phyloP scores from a whole-genome alignment of 2,797 vertebrate species.

The Dipus sagitta region DNA sequence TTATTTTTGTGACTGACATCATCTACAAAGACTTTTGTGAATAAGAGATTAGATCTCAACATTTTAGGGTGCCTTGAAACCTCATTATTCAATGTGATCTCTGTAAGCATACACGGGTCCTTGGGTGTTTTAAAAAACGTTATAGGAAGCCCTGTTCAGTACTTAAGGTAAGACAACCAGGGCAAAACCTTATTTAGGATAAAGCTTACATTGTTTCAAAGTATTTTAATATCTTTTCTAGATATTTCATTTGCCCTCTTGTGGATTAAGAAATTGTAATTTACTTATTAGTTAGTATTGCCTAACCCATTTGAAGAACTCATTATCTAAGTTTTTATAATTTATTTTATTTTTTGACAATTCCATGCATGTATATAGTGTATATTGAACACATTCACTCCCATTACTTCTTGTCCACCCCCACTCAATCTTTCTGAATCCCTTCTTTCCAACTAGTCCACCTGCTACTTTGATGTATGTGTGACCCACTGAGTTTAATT shows the following conservation, averaged over 20 bases:
- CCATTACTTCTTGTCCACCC: too few relatives aligned
- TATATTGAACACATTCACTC: too few relatives aligned
- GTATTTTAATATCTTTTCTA: constrained; percentile 3
- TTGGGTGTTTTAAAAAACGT: constrained; percentile 20
- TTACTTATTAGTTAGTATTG: constrained; percentile 5
- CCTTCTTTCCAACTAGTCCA: too few relatives aligned
- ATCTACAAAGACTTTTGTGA: constrained; percentile 39
- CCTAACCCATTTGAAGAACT: not conserved
- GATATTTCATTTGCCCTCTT: not conserved
- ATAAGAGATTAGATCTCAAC: not conserved
- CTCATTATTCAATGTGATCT: constrained; percentile 13
- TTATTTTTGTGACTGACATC: constrained; percentile 80
- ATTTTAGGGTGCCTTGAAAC: constrained; percentile 51
- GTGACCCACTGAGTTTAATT: too few relatives aligned
- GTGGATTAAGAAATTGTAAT: not conserved
- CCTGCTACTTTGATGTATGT: too few relatives aligned
- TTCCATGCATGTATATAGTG: too few relatives aligned
- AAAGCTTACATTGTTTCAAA: not conserved
- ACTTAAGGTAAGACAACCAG: not conserved
- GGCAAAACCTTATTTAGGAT: not conserved
- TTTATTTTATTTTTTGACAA: not conserved
- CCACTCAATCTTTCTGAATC: too few relatives aligned
- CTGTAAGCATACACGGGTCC: not conserved
- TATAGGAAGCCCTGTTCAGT: not conserved
- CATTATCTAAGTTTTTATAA: not conserved